These are phyloP conservation scores for Diaphora mendica DNA, from an alignment of 2,888 invertebrate species.

Conservation along the genomic window DNA sequence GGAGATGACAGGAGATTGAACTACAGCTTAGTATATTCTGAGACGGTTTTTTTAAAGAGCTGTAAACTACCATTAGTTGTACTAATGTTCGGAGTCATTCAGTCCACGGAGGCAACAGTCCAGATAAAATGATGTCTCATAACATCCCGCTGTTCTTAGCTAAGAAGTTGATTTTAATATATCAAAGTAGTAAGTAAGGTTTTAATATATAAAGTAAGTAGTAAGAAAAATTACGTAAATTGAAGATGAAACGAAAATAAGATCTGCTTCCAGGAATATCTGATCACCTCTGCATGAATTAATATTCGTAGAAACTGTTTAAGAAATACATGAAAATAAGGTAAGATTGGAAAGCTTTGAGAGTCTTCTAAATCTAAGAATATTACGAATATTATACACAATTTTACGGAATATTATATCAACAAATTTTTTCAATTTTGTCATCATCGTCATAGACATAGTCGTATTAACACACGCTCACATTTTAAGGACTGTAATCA, in stretches of 20 bases:
- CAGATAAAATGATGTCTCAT: neutral
- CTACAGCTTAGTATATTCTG: neutral
- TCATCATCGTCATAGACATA: too few relatives aligned
- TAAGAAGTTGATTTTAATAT: neutral
- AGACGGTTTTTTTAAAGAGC: neutral
- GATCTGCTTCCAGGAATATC: neutral
- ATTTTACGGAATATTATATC: too few relatives aligned
- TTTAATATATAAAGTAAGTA: too few relatives aligned
- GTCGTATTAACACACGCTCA: too few relatives aligned
- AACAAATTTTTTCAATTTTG: too few relatives aligned
- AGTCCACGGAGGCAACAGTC: too few relatives aligned
- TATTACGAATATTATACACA: too few relatives aligned
- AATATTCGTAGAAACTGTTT: neutral
- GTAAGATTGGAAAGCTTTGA: neutral
- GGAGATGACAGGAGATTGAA: neutral
- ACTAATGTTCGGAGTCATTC: neutral
- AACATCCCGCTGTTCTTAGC: neutral
- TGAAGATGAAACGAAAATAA: neutral
- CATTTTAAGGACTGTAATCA: too few relatives aligned
- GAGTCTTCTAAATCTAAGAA: neutral
- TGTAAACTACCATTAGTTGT: neutral
- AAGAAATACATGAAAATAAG: neutral
- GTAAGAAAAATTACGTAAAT: neutral
- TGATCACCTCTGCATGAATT: neutral
- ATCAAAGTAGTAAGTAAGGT: too few relatives aligned